These are phyloP conservation scores for Bufo gargarizans DNA, from an alignment of 2,113 vertebrate genomes.

Conservation along the genomic window DNA sequence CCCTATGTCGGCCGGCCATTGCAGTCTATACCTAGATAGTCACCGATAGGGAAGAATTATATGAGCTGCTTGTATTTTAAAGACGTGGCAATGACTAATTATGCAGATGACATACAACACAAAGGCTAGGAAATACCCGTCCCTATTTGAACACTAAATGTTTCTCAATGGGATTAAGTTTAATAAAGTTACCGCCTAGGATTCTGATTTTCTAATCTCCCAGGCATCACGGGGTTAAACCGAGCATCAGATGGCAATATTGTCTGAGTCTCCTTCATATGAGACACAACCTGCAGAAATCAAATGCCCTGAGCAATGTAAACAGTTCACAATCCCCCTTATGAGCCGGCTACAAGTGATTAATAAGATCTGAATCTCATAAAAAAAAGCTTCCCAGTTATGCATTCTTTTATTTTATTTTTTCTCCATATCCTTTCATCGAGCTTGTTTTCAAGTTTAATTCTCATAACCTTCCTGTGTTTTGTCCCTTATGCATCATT, in stretches of 20 bases:
- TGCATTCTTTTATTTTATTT: slow-evolving; percentile 39
- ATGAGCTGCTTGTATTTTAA: neutral
- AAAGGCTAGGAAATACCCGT: neutral
- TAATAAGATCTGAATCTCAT: slow-evolving; percentile 57
- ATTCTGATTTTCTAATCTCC: neutral
- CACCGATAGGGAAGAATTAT: neutral
- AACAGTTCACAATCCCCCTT: slow-evolving; percentile 50
- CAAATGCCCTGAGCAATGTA: slow-evolving; percentile 56
- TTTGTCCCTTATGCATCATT: slow-evolving; percentile 14
- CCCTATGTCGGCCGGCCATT: no score
- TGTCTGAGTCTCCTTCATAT: slow-evolving; percentile 49
- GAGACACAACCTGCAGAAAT: slow-evolving; percentile 55
- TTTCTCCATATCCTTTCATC: slow-evolving; percentile 34
- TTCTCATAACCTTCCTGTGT: slow-evolving; percentile 26
- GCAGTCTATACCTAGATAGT: neutral
- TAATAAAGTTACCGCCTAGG: neutral
- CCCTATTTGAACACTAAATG: neutral
- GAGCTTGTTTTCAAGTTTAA: slow-evolving; percentile 26
- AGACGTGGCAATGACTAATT: neutral
- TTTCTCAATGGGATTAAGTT: neutral
- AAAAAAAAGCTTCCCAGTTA: slow-evolving; percentile 40
- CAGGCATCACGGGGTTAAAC: slow-evolving; percentile 35
- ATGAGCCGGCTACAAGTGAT: slow-evolving; percentile 52
- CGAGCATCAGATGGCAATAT: slow-evolving; percentile 55
- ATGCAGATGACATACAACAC: neutral